Base-by-base conservation (phyloP, 2,888 invertebrate genomes). In the Philaethria dido region DNA sequence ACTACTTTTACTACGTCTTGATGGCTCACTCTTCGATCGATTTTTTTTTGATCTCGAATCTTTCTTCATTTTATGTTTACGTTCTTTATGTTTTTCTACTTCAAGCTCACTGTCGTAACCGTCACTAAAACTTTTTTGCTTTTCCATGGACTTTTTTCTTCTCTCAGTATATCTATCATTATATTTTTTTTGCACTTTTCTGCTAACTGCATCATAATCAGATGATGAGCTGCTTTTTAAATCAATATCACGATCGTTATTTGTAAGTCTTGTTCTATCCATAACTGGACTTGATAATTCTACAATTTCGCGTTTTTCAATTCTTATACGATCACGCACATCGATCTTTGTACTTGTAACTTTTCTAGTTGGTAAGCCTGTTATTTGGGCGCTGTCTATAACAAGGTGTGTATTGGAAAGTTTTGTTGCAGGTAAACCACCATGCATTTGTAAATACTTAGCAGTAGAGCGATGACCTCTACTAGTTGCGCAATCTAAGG, bases 371-470 rank as follows among this genome's bases (percentile, higher is more conserved):
- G 93, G 92, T 73, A 93, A 78, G 18, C 84, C 83, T 60, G 89
- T 88, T 55, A 93, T 89, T 63, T 85, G 81, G 52, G 89, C 90
- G 52, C 87, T 88, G 69, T 93, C 92, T 50, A 93, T 87, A 36
- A 92, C 73, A 70, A 93, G 88, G 75, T 92, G 83, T 44, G 91
- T 91, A 73, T 91, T 89, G 9, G 93, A 83, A 55, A 97, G 86
- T 78, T 96, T 95, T 62, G 93, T 94, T 4, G 97, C 96, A 0
- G 98, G 97, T 44, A 96, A 93, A 0, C 98, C 98, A 5, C 98
- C 98, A 78, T 98, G 97, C 80, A 98, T 95, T 85, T 98, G 98
- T 55, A 99, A 93, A 84, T 97, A 97, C 86, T 99, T 98, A 33
- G 98, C 99, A 62, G 98, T 97, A 1, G 98, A 97, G 64, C 97